phyloP scores from a whole-genome alignment of 2,888 invertebrate species.

The Prenolepis imparis region DNA sequence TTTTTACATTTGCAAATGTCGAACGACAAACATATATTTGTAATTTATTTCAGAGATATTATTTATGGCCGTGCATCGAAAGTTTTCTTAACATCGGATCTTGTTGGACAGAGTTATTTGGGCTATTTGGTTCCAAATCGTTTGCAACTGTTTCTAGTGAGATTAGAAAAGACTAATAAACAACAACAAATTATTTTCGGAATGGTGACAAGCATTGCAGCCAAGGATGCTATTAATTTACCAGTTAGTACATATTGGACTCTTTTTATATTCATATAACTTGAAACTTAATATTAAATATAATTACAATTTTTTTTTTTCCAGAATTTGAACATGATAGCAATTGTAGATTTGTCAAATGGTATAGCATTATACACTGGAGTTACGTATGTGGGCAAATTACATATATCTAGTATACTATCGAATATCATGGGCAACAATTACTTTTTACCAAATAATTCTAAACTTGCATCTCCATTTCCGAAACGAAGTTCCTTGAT shows the following conservation, averaged over 20 bases:
- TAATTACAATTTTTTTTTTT: constrained; percentile 76
- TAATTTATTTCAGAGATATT: constrained; percentile 85
- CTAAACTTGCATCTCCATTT: constrained; percentile 87
- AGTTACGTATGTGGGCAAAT: constrained; percentile 92
- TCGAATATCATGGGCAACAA: constrained; percentile 88
- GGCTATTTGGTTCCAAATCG: constrained; percentile 91
- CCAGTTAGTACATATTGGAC: constrained; percentile 87
- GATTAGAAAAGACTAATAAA: constrained; percentile 89
- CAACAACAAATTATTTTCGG: constrained; percentile 92
- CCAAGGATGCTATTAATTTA: constrained; percentile 94
- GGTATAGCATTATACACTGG: constrained; percentile 95
- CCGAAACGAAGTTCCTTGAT: constrained; percentile 86
- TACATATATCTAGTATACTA: constrained; percentile 92
- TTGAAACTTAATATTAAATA: not conserved
- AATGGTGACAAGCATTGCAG: constrained; percentile 90
- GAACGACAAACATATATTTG: not conserved
- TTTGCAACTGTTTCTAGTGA: constrained; percentile 90
- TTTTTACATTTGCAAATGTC: not conserved
- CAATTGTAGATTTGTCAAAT: constrained; percentile 93
- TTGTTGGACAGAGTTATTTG: constrained; percentile 94
- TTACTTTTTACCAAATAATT: constrained; percentile 85
- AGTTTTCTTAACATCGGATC: constrained; percentile 94
- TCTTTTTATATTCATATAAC: constrained; percentile 5
- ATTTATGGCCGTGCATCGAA: constrained; percentile 89
- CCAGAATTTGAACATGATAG: constrained; percentile 92